phyloP scores from a whole-genome alignment of 1,140 invertebrate species.

The Druon quercuslanigerum region DNA sequence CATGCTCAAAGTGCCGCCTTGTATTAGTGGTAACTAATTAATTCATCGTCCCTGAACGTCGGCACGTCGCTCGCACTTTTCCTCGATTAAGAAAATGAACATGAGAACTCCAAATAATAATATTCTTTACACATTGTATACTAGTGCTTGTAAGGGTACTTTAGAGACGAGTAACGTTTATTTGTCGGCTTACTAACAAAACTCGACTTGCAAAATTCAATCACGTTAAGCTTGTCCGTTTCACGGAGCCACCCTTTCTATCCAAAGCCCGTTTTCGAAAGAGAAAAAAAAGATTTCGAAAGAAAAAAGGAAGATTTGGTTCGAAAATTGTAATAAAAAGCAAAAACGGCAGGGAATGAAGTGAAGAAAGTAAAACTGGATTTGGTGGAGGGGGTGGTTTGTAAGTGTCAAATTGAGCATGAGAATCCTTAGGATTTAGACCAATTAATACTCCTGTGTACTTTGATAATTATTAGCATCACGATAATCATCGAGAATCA shows the following conservation, averaged over 20 bases:
- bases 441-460: slow-evolving; percentile 19
- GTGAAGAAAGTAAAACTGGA: background rate
- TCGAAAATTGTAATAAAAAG: background rate
- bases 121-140: slow-evolving; percentile 29
- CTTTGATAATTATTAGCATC: slow-evolving; percentile 22
- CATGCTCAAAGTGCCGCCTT: slow-evolving; percentile 72
- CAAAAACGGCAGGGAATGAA: background rate
- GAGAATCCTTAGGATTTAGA: slow-evolving; percentile 28
- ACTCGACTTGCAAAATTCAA: slow-evolving; percentile 23
- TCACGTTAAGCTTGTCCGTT: slow-evolving; percentile 29
- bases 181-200: slow-evolving; percentile 57
- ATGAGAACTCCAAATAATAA: slow-evolving; percentile 27
- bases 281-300: too few relatives aligned
- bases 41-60: slow-evolving; percentile 60
- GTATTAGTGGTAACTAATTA: slow-evolving; percentile 74
- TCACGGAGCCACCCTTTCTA: background rate
- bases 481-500: slow-evolving; percentile 35
- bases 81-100: slow-evolving; percentile 49
- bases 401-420: slow-evolving; percentile 25
- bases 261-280: background rate
- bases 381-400: slow-evolving; percentile 5
- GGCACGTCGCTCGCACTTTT: slow-evolving; percentile 65
- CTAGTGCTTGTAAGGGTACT: slow-evolving; percentile 56
- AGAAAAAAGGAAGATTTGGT: background rate
- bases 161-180: slow-evolving; percentile 53